Base-by-base conservation (phyloP, 1,140 invertebrate species). In the Bombus huntii region DNA sequence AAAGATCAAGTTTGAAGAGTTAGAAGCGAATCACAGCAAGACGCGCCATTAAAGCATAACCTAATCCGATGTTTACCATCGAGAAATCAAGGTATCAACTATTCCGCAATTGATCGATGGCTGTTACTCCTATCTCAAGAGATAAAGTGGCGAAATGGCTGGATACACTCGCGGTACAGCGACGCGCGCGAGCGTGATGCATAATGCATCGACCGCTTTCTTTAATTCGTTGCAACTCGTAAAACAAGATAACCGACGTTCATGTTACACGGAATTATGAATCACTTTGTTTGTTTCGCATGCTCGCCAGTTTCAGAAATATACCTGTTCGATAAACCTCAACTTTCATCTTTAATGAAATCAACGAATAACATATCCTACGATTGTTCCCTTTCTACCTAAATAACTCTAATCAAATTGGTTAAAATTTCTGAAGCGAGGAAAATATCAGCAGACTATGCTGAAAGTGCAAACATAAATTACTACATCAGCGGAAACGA, bases 161-260 rank as follows among this genome's bases (percentile, higher is more conserved):
- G 39, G 13, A 62, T 18, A 59, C 2, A 2, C 15, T 77, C 5
- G 47, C 47, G 13, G 57, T 8, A 28, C 28, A 31, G 62, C 42
- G 75, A 65, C 8, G 57, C 28, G 57, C 75, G 57, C 34, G 28
- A 77, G 28, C 28, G 9, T 42, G 25, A 77, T 77, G 75, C 75
- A 77, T 77, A 65, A 77, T 65, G 18, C 57, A 77, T 77, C 34
- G 28, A 15, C 75, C 25, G 59, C 57, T 77, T 77, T 62, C 75
- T 65, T 65, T 62, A 39, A 65, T 65, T 77, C 75, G 34, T 25
- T 39, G 53, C 74, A 34, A n/a, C 53, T 39, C 28, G 74, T 18
- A 59, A 62, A 15, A 8, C 53, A n/a, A 39, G 74, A 59, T 25
- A 53, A 42, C 39, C 59, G 25, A n/a, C 18, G 75, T n/a, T n/a